phyloP scores from a whole-genome alignment of 2,797 vertebrate species.

The Heteromormyrus szaboi region DNA sequence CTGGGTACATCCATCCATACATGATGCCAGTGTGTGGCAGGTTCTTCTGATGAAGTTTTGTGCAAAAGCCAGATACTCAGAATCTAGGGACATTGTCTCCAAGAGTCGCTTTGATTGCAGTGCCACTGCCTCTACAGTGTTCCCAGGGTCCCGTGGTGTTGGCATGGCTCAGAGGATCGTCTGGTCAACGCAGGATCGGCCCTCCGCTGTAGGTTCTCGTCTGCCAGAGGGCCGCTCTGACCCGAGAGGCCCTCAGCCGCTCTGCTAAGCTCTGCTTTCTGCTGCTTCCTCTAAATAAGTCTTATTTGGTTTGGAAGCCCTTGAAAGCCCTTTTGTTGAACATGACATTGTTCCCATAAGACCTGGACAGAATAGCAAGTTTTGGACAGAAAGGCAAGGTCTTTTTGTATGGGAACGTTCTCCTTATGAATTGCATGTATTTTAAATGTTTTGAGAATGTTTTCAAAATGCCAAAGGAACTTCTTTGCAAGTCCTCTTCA shows the following conservation, averaged over 20 bases:
- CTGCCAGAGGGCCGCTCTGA: not conserved
- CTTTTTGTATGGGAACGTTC: conserved; percentile 56
- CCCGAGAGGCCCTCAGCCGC: not conserved
- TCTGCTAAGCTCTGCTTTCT: conserved; percentile 47
- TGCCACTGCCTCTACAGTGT: not conserved
- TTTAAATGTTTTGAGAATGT: conserved; percentile 55
- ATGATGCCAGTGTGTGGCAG: not conserved
- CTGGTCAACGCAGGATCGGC: not conserved
- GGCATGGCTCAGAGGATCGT: not conserved
- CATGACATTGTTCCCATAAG: conserved; percentile 59
- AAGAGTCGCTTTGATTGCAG: not conserved
- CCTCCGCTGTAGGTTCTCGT: not conserved
- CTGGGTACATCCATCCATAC: not conserved
- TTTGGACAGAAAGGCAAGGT: conserved; percentile 34
- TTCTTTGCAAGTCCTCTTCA: conserved; percentile 44
- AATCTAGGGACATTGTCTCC: not conserved
- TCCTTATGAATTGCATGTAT: conserved; percentile 35
- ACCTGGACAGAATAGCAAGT: conserved; percentile 33
- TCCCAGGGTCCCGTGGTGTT: conserved; percentile 1
- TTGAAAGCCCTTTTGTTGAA: conserved; percentile 59
- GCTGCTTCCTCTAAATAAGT: conserved; percentile 64
- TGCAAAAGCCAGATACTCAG: not conserved
- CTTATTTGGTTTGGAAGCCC: conserved; percentile 62
- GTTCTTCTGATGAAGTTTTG: not conserved
- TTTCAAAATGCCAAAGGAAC: conserved; percentile 52